Evolutionary conservation across 35 echinoderm and acorn worm species (phyloP), one percentile per base, ranked within the genome.

Genomic region (Holothuria glaberrima): DNA sequence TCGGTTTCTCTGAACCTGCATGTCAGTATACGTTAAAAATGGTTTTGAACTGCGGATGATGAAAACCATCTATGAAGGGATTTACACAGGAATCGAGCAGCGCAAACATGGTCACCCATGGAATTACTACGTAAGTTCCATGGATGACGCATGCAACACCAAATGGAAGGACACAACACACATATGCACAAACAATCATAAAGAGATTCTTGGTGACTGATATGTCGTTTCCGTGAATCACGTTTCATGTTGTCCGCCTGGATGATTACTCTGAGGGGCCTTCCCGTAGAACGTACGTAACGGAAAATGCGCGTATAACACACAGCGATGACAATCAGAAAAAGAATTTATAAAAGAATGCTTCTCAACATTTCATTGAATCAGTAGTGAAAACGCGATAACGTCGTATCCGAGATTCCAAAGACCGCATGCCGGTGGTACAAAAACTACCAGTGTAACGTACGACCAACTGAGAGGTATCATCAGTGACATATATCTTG

Each of bases 351-450:
- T 65, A 65, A n/a, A 2, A 65, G 62, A 65, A 65, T 21, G 28
- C 62, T 65, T 65, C 62, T 65, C 20, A 65, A n/a, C 62, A 65
- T n/a, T n/a, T 65, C 62, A 12, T 65, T 12, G 62, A n/a, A 65
- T 65, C 62, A n/a, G 28, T 65, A 29, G 62, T 65, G 62, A 2
- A 65, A 65, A 21, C 27, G 5, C 27, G 62, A 29, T n/a, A 65
- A 3, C 27, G 20, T 29, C 12, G 20, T 29, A 65, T 65, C 62
- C 62, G 28, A 65, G 28, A 29, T 65, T 29, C 62, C 62, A 2
- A 21, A 65, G 12, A 29, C 27, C 62, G 12, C 20, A 29, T 29
- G 20, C 20, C 5, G 62, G 28, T 65, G 62, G 62, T 2, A 65
- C 20, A 65, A 65, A 12, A 12, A 29, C 20, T 29, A 65, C 62